Evolutionary conservation across 2,113 vertebrate genomes (phyloP), one percentile per base, ranked within the genome.

Genomic region (Noctilio leporinus): DNA sequence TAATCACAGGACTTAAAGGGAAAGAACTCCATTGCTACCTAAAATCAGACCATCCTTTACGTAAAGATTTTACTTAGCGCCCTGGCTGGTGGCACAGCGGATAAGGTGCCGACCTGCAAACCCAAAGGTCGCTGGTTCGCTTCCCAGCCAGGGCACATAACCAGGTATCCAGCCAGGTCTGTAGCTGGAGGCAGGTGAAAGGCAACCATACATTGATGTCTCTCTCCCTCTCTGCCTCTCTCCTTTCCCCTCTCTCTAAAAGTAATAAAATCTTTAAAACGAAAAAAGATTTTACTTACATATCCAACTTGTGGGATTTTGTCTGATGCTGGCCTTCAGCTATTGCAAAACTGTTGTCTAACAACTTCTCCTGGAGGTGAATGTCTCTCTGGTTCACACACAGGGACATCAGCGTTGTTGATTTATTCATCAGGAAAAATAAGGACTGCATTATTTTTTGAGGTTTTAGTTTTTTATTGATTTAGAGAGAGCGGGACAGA

Each of bases 381-480:
- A 28, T 15, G 0, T 53, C 5, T 64, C 57, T 90, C 55, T 80
- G 65, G 14, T 70, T 15, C 20, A 3, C 4, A 45, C 33, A 16
- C 75, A 69, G 14, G 59, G 62, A 43, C 47, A 57, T 85, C n/a
- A 77, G 55, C 16, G 4, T 49, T 88, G n/a, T 77, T 92, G 72
- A 86, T 73, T 76, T 96, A 93, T 91, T 95, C 84, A 93, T 88
- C 85, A 85, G 88, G 15, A 67, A 75, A 26, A 78, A 20, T n/a
- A 62, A 88, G 11, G 5, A 57, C 33, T 90, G n/a, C 81, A 88
- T 82, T 81, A 92, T 94, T 90, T 24, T 59, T 59, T 28, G 57
- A 59, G 57, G 57, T 59, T 59, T 7, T 28, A 28, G 9, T 28
- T 26, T 59, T 59, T 59, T 59, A 59, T 59, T 28, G 24, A 59